These are phyloP conservation scores for Zaprionus tsacasi DNA, from an alignment of 1,140 invertebrate species.

Conservation along the genomic window DNA sequence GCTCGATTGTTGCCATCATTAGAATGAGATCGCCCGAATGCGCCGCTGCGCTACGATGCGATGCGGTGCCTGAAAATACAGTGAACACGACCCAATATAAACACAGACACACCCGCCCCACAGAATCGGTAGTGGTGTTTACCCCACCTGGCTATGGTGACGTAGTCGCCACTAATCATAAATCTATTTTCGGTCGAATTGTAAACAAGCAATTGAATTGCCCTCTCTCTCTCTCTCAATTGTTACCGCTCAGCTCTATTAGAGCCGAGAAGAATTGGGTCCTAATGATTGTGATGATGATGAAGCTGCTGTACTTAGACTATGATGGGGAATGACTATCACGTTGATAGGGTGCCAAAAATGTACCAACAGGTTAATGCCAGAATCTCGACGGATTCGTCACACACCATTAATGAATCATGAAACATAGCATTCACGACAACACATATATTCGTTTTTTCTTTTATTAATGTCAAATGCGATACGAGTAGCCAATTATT, in stretches of 20 bases:
- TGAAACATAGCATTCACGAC: conserved; percentile 16
- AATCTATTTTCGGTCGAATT: conserved; percentile 73
- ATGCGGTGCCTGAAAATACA: conserved; percentile 53
- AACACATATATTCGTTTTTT: conserved; percentile 33
- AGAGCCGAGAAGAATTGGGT: conserved; percentile 5
- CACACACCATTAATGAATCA: conserved; percentile 71
- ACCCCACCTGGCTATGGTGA: conserved; percentile 78
- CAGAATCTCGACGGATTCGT: conserved; percentile 59
- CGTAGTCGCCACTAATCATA: conserved; percentile 76
- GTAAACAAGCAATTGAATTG: conserved; percentile 69
- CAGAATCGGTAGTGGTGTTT: conserved; percentile 9
- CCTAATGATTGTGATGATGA: conserved; percentile 31
- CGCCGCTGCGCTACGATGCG: conserved; percentile 44
- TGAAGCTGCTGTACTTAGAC: conserved; percentile 40
- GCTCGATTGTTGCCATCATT: conserved; percentile 66
- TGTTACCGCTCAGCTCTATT: conserved; percentile 52
- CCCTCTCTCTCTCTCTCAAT: conserved; percentile 45
- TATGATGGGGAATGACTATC: conserved; percentile 57
- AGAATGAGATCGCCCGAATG: conserved; percentile 67
- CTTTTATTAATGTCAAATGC: conserved; percentile 64
- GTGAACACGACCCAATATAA: conserved; percentile 34
- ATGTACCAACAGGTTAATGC: conserved; percentile 61
- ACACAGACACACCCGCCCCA: conserved; percentile 47
- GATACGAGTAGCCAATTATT: conserved; percentile 49
- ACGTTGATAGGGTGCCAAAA: conserved; percentile 57